phyloP scores from a whole-genome alignment of 2,797 vertebrate genomes.

The Pitangus sulphuratus region DNA sequence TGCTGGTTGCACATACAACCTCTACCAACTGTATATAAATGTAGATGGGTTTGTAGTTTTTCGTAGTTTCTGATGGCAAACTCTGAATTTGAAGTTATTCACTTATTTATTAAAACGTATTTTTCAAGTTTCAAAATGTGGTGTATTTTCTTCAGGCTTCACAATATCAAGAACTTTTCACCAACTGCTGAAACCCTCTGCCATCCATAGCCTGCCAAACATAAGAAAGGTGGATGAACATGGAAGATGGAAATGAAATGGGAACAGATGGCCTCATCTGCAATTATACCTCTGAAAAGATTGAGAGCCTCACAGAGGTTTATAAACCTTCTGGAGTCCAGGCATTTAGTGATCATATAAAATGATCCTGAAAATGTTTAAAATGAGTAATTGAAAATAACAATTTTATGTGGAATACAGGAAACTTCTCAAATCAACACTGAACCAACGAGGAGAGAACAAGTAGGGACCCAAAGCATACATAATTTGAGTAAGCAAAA shows the following conservation, averaged over 20 bases:
- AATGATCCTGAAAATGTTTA: slow-evolving; percentile 9
- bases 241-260: slow-evolving; percentile 19
- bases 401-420: neutral
- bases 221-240: neutral
- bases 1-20: neutral
- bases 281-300: slow-evolving; percentile 28
- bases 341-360: neutral
- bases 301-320: neutral
- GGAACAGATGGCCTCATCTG: slow-evolving; percentile 44
- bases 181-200: neutral
- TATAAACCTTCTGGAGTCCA: slow-evolving; percentile 32
- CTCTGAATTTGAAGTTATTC: neutral
- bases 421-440: neutral
- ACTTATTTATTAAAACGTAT: accelerated
- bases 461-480: neutral
- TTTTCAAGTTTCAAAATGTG: neutral
- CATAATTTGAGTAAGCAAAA: neutral
- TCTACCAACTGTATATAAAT: neutral
- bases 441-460: neutral
- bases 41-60: neutral
- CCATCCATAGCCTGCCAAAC: neutral
- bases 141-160: neutral
- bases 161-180: neutral
- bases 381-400: slow-evolving; percentile 10
- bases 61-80: neutral